These are phyloP conservation scores for Silvanus unidentatus DNA, from an alignment of 2,888 invertebrate species.

Conservation along the genomic window DNA sequence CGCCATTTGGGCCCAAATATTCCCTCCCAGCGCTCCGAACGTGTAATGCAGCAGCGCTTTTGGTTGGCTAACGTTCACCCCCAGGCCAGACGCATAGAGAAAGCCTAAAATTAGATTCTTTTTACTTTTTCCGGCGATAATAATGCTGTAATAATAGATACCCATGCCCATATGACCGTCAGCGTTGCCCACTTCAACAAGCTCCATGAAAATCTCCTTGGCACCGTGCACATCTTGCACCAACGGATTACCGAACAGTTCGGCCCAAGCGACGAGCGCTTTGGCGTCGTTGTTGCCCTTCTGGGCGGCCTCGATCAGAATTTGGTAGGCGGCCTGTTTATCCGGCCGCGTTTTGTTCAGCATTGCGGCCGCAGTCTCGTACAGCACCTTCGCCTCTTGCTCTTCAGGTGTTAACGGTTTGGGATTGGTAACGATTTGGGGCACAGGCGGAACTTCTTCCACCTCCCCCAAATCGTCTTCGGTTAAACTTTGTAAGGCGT, in stretches of 20 bases:
- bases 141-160: constrained; percentile 17
- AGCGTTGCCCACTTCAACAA: constrained; percentile 71
- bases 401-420: constrained; percentile 57
- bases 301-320: constrained; percentile 73
- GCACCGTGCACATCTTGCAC: constrained; percentile 73
- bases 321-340: constrained; percentile 65
- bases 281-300: constrained; percentile 75
- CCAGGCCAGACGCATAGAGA: constrained; percentile 79
- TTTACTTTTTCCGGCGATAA: too few relatives aligned
- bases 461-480: constrained; percentile 43
- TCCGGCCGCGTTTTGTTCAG: constrained; percentile 68
- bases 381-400: constrained; percentile 69
- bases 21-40: constrained; percentile 84
- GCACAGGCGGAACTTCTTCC: constrained; percentile 49
- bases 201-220: constrained; percentile 65
- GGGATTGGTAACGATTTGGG: constrained; percentile 45
- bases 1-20: constrained; percentile 93
- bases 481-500: constrained; percentile 40
- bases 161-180: constrained; percentile 77
- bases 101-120: constrained; percentile 69
- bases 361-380: constrained; percentile 63
- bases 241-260: constrained; percentile 75
- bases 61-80: constrained; percentile 82
- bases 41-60: constrained; percentile 88
- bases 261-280: constrained; percentile 83